Evolutionary conservation across 1,140 invertebrate species (phyloP).

Genomic region (Hycleus cichorii): DNA sequence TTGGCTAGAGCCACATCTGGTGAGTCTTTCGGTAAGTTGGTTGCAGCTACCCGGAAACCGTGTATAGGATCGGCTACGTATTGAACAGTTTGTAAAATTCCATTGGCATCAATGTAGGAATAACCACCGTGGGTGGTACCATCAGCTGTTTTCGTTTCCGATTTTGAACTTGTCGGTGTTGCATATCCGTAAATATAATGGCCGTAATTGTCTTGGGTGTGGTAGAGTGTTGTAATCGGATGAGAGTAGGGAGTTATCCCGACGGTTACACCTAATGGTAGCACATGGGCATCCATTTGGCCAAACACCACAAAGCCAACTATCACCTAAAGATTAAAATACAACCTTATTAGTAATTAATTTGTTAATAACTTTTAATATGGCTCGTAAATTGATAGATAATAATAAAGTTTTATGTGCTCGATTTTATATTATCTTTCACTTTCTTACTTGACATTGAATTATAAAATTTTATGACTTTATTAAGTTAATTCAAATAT

Average conservation of each 20-base stretch:
- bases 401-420: not conserved
- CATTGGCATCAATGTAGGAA: conserved; percentile 61
- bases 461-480: too few relatives aligned
- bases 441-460: too few relatives aligned
- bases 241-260: conserved; percentile 27
- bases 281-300: not conserved
- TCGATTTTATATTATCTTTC: not conserved
- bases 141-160: conserved; percentile 54
- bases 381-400: too few relatives aligned
- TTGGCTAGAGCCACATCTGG: conserved; percentile 37
- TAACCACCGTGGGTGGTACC: conserved; percentile 60
- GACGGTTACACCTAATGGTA: conserved; percentile 24
- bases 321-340: not conserved
- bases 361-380: too few relatives aligned
- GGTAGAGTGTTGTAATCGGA: conserved; percentile 44
- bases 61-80: conserved; percentile 60
- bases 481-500: too few relatives aligned
- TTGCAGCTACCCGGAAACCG: conserved; percentile 59
- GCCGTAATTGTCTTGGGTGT: conserved; percentile 57
- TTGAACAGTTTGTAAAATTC: conserved; percentile 55
- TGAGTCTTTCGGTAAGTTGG: conserved; percentile 52
- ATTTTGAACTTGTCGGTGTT: conserved; percentile 57
- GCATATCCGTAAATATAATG: conserved; percentile 61
- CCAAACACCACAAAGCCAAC: not conserved
- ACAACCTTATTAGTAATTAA: too few relatives aligned